Evolutionary conservation across 2,888 invertebrate species (phyloP).

Genomic region (Xanthorhoe spadicearia): DNA sequence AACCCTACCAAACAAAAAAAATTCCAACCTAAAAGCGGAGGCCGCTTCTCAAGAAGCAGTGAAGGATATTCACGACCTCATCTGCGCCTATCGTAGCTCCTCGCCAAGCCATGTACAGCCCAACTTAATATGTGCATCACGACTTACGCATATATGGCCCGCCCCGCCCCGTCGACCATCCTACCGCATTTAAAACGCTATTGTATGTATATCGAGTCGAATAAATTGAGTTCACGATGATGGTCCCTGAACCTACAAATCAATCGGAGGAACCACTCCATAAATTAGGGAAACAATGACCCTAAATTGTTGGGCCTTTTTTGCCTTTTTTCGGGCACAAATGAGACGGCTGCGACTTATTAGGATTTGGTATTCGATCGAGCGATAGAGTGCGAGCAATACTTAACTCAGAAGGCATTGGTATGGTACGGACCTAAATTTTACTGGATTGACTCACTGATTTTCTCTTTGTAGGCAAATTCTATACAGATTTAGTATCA

Average conservation of each 20-base stretch:
- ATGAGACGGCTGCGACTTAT: constrained; percentile 82
- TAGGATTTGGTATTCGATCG: constrained; percentile 82
- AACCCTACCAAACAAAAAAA: neutral
- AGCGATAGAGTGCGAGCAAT: constrained; percentile 68
- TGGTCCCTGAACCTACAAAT: constrained; percentile 72
- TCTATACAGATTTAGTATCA: too few species aligned
- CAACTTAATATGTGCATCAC: constrained; percentile 85
- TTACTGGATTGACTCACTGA: too few species aligned
- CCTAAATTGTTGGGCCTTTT: constrained; percentile 82
- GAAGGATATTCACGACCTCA: constrained; percentile 75
- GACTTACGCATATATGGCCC: constrained; percentile 79
- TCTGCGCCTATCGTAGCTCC: constrained; percentile 76
- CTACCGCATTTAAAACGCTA: constrained; percentile 80
- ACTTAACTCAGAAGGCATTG: constrained; percentile 36
- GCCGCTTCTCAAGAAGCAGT: constrained; percentile 3
- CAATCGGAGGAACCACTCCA: constrained; percentile 81
- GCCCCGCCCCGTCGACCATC: constrained; percentile 69
- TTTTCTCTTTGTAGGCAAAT: too few species aligned
- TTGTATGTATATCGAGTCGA: constrained; percentile 83
- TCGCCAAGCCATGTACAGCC: constrained; percentile 73
- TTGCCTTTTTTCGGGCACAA: constrained; percentile 80
- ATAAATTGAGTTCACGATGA: constrained; percentile 79
- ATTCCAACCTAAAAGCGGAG: neutral
- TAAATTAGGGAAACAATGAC: constrained; percentile 84
- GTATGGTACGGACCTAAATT: neutral